Evolutionary conservation across 2,888 invertebrate genomes (phyloP).

Genomic region (Alviniconcha strummeri): DNA sequence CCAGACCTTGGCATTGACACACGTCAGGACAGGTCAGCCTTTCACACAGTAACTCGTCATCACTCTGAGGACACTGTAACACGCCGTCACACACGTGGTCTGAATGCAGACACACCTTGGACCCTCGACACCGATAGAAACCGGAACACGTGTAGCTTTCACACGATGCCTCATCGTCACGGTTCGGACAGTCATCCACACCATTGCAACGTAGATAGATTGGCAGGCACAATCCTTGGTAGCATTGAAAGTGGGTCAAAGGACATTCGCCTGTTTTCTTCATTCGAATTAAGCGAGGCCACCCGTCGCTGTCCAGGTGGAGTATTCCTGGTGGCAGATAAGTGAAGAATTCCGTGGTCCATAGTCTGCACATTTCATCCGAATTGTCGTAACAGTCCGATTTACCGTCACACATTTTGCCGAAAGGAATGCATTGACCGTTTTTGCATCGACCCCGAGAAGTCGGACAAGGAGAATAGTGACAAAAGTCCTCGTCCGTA

Average conservation of each 20-base stretch:
- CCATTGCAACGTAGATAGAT: conserved; percentile 20
- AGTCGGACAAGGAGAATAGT: background rate
- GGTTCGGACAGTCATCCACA: background rate
- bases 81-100: conserved; percentile 9
- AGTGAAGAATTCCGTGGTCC: too few relatives aligned
- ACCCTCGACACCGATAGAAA: background rate
- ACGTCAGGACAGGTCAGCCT: background rate
- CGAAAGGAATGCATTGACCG: background rate
- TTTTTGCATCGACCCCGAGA: background rate
- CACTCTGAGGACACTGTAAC: background rate
- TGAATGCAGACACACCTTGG: conserved; percentile 3
- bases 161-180: background rate
- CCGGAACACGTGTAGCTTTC: background rate
- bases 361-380: background rate
- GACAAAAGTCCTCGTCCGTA: conserved; percentile 11
- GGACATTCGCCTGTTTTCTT: background rate
- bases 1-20: conserved; percentile 19
- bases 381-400: conserved; percentile 10
- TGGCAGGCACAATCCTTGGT: conserved; percentile 2
- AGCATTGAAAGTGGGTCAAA: conserved; percentile 3
- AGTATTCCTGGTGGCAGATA: too few relatives aligned
- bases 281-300: too few relatives aligned
- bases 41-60: conserved; percentile 10
- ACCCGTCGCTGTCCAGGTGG: too few relatives aligned
- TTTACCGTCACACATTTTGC: conserved; percentile 12